Evolutionary conservation across 2,888 invertebrate genomes (phyloP), one percentile per base, ranked within the genome.

Genomic region (Cyrtodaria siliqua): DNA sequence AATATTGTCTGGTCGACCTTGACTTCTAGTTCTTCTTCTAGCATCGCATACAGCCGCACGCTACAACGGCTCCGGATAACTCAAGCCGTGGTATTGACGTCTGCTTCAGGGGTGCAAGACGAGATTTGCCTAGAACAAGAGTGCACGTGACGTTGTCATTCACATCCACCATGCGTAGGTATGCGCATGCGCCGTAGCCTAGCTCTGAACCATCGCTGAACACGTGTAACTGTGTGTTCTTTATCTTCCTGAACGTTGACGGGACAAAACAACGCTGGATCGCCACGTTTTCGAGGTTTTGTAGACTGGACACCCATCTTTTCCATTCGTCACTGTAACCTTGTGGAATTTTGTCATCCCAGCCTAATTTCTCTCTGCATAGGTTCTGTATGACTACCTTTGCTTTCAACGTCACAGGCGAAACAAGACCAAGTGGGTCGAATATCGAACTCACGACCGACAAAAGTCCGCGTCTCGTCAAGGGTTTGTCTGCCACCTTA

Each of bases 141-240:
- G 83, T 53, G 12, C 68, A 66, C 29, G 79, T 79, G 38, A 63
- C 66, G 2, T 73, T 66, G 23, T 42, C 16, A 6, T 56, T 29
- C 44, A 33, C 24, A 20, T 57, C 49, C 4, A 72, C 47, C n/a
- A 81, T 18, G 27, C 81, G 47, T 12, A 83, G 27, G 69, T 83
- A 83, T 12, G 78, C 70, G 49, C 75, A 79, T 47, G 72, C 62
- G 12, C 83, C 81, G 60, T 86, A 86, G 62, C 57, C 44, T 40
- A 18, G 26, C 50, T 12, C 24, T 63, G 38, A 27, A 59, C 50
- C 67, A 49, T 57, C 67, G 55, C 73, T 74, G 23, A 66, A 66
- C 33, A 14, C n/a, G 8, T n/a, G 40, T 59, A 49, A 26, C 76
- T 49, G 59, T 40, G 62, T 83, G 79, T 1, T 59, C 57, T 2